Conservation (phyloP, 2,797 vertebrate species). For the Sparus aurata region DNA sequence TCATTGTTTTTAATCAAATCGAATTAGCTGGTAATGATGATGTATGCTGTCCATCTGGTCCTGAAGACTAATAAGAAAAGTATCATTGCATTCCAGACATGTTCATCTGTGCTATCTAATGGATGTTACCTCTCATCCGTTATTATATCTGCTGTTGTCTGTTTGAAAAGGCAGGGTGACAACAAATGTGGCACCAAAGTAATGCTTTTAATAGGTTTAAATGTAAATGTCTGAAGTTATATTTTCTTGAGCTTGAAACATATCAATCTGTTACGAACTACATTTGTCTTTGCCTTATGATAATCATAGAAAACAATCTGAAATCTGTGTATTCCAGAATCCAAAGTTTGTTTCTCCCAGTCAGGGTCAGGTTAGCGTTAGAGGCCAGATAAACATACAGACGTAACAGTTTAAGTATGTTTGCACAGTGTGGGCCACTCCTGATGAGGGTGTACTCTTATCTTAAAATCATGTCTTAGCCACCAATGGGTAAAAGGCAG, state of each 20-base stretch:
- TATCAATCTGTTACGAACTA: not conserved
- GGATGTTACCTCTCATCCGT: not conserved
- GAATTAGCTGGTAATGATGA: not conserved
- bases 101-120: not conserved
- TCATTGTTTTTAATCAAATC: conserved; percentile 1
- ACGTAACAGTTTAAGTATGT: conserved; percentile 22
- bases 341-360: not conserved
- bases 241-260: not conserved
- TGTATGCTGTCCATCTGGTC: not conserved
- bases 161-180: not conserved
- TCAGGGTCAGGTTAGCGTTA: not conserved
- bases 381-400: not conserved
- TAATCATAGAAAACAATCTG: not conserved
- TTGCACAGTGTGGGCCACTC: conserved; percentile 47
- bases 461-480: conserved; percentile 11
- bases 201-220: not conserved
- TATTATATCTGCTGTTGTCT: not conserved
- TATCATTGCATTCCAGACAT: not conserved
- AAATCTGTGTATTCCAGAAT: not conserved
- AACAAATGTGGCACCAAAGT: not conserved
- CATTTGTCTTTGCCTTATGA: not conserved
- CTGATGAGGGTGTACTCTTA: conserved; percentile 42
- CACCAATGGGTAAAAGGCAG: conserved; percentile 3
- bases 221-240: not conserved
- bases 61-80: not conserved